Base-by-base conservation (phyloP, 1,140 invertebrate species). In the Drosophila ananassae region DNA sequence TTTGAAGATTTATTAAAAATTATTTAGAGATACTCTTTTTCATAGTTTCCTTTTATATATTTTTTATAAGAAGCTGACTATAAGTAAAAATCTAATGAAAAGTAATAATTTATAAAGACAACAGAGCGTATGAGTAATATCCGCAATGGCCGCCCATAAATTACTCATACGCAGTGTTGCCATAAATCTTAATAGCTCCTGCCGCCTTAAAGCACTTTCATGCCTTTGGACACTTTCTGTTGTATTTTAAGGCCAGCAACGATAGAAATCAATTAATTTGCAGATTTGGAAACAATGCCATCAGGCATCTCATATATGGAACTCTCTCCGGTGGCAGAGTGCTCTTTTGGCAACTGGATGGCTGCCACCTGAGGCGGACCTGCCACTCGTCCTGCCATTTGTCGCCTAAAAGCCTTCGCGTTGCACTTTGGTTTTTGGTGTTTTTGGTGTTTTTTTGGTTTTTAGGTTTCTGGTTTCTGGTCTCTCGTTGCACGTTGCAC, bases 331-430 rank as follows among this genome's bases (percentile, higher is more conserved):
- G 34, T 37, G 12, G 34, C 34, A 37, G 34, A 21, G 17, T 44
- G 34, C 21, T n/a, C 32, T 37, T 28, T 21, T 22, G 21, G 10
- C 41, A 44, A 44, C 41, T 44, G 41, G 41, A 44, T 44, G 41
- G 41, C 41, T 17, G n/a, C n/a, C 41, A 44, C 41, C 41, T 44
- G 41, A 13, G 41, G 41, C 41, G 41, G n/a, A 44, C 41, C 41
- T 44, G 41, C 34, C 59, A 61, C 59, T 32, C 63, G 46, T 41
- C 63, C 53, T 63, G 52, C 44, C 64, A 71, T 64, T 71, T 71
- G 67, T 71, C 67, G 67, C 53, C 67, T 71, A 71, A 71, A 71
- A 69, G 67, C 67, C 52, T 21, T 69, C 22, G 60, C 47, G 64
- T 41, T 71, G 64, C 64, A 69, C 63, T 69, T 71, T 69, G 51